phyloP scores from a whole-genome alignment of 2,797 vertebrate species.

The Betta splendens region DNA sequence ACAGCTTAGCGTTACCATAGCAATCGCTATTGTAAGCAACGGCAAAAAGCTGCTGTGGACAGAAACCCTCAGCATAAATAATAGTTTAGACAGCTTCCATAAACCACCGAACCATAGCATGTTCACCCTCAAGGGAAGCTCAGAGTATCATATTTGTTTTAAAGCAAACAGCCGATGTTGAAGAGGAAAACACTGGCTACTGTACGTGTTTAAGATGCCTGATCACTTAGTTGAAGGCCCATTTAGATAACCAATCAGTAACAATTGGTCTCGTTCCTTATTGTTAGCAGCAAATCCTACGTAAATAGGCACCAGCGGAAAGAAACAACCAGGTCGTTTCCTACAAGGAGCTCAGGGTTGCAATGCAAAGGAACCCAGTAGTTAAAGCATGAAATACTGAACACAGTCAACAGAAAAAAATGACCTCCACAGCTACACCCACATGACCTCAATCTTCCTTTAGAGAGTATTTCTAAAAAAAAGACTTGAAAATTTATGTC shows the following conservation, averaged over 20 bases:
- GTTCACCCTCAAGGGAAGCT: constrained; percentile 44
- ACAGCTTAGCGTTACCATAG: constrained; percentile 84
- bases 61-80: constrained; percentile 71
- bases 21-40: constrained; percentile 78
- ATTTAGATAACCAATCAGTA: constrained; percentile 26
- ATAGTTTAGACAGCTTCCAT: constrained; percentile 66
- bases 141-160: constrained; percentile 51
- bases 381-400: constrained; percentile 86
- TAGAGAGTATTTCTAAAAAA: constrained; percentile 74
- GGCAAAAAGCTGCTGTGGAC: constrained; percentile 69
- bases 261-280: constrained; percentile 32
- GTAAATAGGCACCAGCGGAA: constrained; percentile 81
- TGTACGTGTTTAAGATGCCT: constrained; percentile 36
- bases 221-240: constrained; percentile 47
- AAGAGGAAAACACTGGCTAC: constrained; percentile 38
- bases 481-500: constrained; percentile 83
- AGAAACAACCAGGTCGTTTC: constrained; percentile 82
- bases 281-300: constrained; percentile 73
- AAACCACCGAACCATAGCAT: constrained; percentile 49
- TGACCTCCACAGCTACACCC: constrained; percentile 83
- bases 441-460: constrained; percentile 88
- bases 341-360: constrained; percentile 81
- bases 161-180: constrained; percentile 38
- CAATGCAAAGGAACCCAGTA: constrained; percentile 85
- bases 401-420: constrained; percentile 81